Base-by-base conservation (phyloP, 2,888 invertebrate genomes). In the Lasioglossum leucozonium region DNA sequence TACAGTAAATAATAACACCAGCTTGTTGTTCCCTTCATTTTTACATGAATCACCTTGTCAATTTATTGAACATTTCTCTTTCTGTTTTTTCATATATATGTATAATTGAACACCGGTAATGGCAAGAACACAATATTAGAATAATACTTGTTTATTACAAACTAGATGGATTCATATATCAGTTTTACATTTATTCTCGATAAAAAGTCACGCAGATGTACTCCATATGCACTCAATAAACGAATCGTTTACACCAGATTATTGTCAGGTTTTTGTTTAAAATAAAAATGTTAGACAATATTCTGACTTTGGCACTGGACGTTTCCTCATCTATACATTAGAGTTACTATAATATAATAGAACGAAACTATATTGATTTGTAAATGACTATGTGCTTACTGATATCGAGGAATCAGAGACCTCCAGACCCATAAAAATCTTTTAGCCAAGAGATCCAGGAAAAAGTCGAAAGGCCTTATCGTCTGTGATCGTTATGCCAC, bases 231-330 rank as follows among this genome's bases (percentile, higher is more conserved):
- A 78, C 81, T 88, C 79, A 77, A 82, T 80, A 88, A 92, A 92
- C 81, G 84, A 90, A 91, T 89, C 71, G 88, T 92, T 89, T 87
- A 90, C 87, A 91, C 87, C 92, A 91, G 90, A 90, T 93, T 93
- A 93, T 93, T 93, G 93, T 93, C 93, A 93, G 88, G 91, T 91
- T 90, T 90, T 69, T 40, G 84, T 87, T 84, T 84, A 11, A 90
- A 91, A 88, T 67, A 79, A 90, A 89, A 87, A 77, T 86, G 72
- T 82, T 85, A 87, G 83, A 86, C 79, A 83, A 87, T 92, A 89
- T 87, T 91, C 91, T 87, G 89, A 93, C 92, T 94, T 94, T 94
- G 94, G 94, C 94, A 94, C 94, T 93, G 93, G 91, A 92, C 91
- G 90, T 91, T 92, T 89, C 81, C 84, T 85, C 72, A 76, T 72